Base-by-base conservation (phyloP, 1,140 invertebrate genomes). In the Drusus annulatus region DNA sequence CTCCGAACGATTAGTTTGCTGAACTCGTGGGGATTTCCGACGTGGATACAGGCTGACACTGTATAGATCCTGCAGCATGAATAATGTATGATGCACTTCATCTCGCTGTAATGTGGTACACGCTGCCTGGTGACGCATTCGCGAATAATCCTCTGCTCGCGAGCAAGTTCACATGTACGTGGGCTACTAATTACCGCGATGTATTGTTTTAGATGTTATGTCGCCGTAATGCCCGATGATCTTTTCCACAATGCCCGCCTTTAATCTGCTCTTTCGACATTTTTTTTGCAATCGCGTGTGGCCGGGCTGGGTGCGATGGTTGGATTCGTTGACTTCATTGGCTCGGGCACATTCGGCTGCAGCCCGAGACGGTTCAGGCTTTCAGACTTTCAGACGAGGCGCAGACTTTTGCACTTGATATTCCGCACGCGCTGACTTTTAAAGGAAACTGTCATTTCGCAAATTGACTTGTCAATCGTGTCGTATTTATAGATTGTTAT, bases 61-160 rank as follows among this genome's bases (percentile, higher is more conserved):
- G 31, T 36, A 36, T 50, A 21, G 69, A 54, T 45, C 21, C 50
- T 56, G 54, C 1, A 15, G 8, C n/a, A 76, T 76, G 73, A 76
- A 76, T 76, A 31, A 76, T 76, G 52, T 31, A 76, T 25, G 16
- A 56, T 58, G 73, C 73, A 28, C 28, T 58, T 76, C 56, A 76
- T 76, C 73, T 76, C 73, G 25, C 25, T 25, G 52, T 60, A 76
- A 76, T 76, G 73, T 76, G 73, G 73, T 60, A 76, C 73, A 76
- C 73, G 73, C 73, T 54, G 50, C 36, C 65, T 15, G 69, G 52
- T 76, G 73, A 76, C 73, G 54, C 73, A 76, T 76, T n/a, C 60
- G 60, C 60, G 25, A 63, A 63, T 25, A 63, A 63, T 63, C 54
- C 8, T 13, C 54, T 8, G n/a, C 54, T 58, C 60, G 60, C 60